These are phyloP conservation scores for Colletes latitarsis DNA, from an alignment of 1,140 invertebrate genomes.

Conservation along the genomic window DNA sequence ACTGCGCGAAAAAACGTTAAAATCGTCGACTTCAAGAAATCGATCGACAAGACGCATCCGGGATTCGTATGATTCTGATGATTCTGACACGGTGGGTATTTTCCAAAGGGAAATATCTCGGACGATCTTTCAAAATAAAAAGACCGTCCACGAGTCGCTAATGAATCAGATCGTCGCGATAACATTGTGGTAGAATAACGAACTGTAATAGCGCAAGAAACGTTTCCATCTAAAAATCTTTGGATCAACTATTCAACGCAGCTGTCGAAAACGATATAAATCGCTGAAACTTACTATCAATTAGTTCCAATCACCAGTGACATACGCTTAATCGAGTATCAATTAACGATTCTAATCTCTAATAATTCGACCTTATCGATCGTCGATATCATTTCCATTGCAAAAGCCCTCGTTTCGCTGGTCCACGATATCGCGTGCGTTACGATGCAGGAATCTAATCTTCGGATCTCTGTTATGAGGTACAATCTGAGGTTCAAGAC, in stretches of 20 bases:
- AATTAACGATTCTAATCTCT: not conserved
- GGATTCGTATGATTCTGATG: conserved; percentile 30
- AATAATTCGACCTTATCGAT: conserved; percentile 3
- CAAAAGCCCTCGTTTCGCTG: not conserved
- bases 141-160: not conserved
- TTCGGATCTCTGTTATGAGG: conserved; percentile 41
- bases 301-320: too few relatives aligned
- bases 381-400: not conserved
- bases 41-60: conserved; percentile 15
- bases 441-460: conserved; percentile 47
- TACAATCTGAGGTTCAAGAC: conserved; percentile 29
- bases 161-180: conserved; percentile 38
- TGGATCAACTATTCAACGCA: too few relatives aligned
- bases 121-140: conserved; percentile 32
- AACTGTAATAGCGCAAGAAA: conserved; percentile 30
- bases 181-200: not conserved
- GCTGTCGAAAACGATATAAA: too few relatives aligned
- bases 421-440: not conserved
- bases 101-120: conserved; percentile 13
- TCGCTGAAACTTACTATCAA: too few relatives aligned
- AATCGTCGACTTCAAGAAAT: not conserved
- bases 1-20: not conserved
- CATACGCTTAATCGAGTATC: not conserved
- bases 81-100: conserved; percentile 20
- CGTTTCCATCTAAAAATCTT: not conserved